Base-by-base conservation (phyloP, 2,113 vertebrate genomes). In the Zosterops borbonicus region DNA sequence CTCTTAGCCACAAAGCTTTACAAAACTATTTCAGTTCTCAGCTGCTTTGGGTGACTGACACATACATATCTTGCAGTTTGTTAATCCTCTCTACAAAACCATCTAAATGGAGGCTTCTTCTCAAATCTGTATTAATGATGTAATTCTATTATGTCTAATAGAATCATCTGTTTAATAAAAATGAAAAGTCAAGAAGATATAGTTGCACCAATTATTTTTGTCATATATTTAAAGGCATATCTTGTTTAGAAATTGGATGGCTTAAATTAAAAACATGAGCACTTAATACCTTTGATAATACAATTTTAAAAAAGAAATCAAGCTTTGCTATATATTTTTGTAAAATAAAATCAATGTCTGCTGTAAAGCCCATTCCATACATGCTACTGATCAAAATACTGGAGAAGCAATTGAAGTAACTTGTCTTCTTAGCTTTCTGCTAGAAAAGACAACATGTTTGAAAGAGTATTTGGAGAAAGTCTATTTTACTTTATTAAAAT, bases 61-160 rank as follows among this genome's bases (percentile, higher is more conserved):
- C 8, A 41, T 5, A 63, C 11, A 59, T 35, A 74, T 87, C 87
- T 91, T 73, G 71, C 21, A 49, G 82, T 56, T 91, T 42, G 90
- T 71, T 91, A 85, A 91, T 84, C 92, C 56, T 73, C 71, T 77
- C 79, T 84, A 33, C 69, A 91, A 71, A 87, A 89, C 71, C 84
- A 93, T 82, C 95, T 96, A 85, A 96, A 88, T 19, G 23, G 42
- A 87, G 73, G 53, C 27, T 14, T 76, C 75, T 68, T 63, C 46
- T 84, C 77, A 95, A 95, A 92, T 69, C 71, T 87, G n/a, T 39
- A 63, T 85, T 92, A 94, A 94, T 58, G 52, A 91, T 47, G 44
- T 35, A 93, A 94, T 94, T 97, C 46, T 89, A 63, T 17, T 62
- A 70, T 7, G 20, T 21, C 33, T 86, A 88, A 88, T 33, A 73